Conservation (phyloP, 2,888 invertebrate genomes). For the Cantharis rufa region DNA sequence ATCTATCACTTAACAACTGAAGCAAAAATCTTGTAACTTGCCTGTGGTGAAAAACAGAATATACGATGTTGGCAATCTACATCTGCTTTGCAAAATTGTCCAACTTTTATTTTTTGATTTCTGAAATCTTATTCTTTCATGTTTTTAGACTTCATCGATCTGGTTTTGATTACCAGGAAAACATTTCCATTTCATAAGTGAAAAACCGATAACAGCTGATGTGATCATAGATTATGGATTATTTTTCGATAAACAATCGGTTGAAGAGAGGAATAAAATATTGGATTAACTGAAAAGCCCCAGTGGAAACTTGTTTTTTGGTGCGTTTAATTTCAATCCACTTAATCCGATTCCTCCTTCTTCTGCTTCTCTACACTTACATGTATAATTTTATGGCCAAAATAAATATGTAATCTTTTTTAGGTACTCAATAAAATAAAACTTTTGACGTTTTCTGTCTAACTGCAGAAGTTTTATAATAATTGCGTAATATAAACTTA, state of each 20-base stretch:
- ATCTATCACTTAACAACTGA: not conserved
- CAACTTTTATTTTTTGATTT: too few relatives aligned
- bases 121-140: too few relatives aligned
- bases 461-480: not conserved
- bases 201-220: not conserved
- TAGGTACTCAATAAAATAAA: not conserved
- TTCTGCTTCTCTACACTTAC: not conserved
- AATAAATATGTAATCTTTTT: not conserved
- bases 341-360: not conserved
- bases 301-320: not conserved
- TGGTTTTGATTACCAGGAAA: too few relatives aligned
- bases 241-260: not conserved
- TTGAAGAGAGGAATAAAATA: not conserved
- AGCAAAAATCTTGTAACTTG: not conserved
- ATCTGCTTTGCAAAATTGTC: not conserved
- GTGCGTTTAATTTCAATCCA: not conserved
- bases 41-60: not conserved
- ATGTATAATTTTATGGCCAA: not conserved
- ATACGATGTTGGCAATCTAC: not conserved
- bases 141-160: too few relatives aligned
- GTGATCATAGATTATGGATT: not conserved
- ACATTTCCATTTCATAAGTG: not conserved
- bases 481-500: not conserved
- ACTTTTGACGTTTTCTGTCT: not conserved
- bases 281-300: not conserved